phyloP scores from a whole-genome alignment of 2,797 vertebrate genomes.

The Pogonophryne albipinna region DNA sequence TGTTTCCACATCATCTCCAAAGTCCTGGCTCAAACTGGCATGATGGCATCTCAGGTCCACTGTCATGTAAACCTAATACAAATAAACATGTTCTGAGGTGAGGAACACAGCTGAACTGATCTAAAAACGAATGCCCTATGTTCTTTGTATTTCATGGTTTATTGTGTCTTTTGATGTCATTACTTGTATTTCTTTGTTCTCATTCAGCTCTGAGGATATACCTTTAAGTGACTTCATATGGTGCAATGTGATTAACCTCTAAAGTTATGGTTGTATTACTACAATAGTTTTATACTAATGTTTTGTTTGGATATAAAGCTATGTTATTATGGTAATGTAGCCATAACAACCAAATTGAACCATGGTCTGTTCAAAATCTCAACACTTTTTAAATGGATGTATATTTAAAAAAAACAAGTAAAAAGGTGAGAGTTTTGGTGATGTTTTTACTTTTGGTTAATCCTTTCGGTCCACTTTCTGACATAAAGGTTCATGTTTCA shows the following conservation, averaged over 20 bases:
- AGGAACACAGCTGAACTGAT: constrained; percentile 2
- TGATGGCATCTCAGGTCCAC: neutral
- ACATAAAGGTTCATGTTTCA: neutral
- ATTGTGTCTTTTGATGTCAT: neutral
- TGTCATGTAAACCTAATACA: neutral
- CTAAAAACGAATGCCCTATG: constrained; percentile 1
- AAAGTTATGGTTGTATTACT: neutral
- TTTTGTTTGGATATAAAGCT: neutral
- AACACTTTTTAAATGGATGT: neutral
- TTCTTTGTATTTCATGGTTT: neutral
- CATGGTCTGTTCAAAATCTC: neutral
- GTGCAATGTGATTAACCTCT: neutral
- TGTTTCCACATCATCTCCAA: neutral
- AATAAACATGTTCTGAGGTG: neutral
- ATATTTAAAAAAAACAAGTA: too few species aligned
- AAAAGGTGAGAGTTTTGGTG: neutral
- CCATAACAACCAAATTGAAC: neutral
- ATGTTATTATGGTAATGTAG: neutral
- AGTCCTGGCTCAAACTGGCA: neutral
- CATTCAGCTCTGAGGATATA: neutral
- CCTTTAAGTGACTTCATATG: neutral
- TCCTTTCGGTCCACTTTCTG: neutral
- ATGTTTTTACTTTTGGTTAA: neutral
- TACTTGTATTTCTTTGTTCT: constrained; percentile 1
- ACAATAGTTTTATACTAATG: neutral